Percentiles rank a stretch among this genome's conserved stretches.
These are phyloP conservation scores for Heliconius congener DNA, from an alignment of 1,140 invertebrate genomes.

Conservation along the genomic window DNA sequence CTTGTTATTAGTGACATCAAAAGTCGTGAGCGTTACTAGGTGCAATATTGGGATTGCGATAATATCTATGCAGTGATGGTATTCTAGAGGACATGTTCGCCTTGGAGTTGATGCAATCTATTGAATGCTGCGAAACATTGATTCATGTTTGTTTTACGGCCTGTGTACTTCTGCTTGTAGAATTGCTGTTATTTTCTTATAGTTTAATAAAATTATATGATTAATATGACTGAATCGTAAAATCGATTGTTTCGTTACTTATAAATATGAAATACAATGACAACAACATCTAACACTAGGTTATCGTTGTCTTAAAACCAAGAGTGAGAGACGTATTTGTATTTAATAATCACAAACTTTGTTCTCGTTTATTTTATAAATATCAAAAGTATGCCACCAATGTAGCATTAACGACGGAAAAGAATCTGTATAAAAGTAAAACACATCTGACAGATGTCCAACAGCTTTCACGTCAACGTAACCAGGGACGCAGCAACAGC, in stretches of 20 bases:
- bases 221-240: neutral
- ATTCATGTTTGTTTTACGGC: conserved; percentile 32
- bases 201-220: neutral
- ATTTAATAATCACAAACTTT: neutral
- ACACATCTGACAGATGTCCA: conserved; percentile 9
- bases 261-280: too few species aligned
- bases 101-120: conserved; percentile 50
- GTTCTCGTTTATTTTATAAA: neutral
- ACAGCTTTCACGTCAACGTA: neutral
- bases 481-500: conserved; percentile 11
- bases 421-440: neutral
- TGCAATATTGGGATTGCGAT: conserved; percentile 37
- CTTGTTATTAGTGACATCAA: conserved; percentile 12
- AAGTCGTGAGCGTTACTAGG: conserved; percentile 28
- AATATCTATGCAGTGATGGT: conserved; percentile 48
- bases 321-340: neutral
- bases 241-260: too few species aligned
- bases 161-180: neutral
- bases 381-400: neutral
- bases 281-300: too few species aligned
- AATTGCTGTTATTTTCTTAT: neutral
- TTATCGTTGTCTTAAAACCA: too few species aligned
- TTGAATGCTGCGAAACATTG: conserved; percentile 46
- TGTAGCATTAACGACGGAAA: neutral
- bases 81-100: conserved; percentile 50